Percentiles rank a stretch among this genome's conserved stretches.
These are phyloP conservation scores for Origma solitaria DNA, from an alignment of 2,113 vertebrate genomes.

Conservation along the genomic window DNA sequence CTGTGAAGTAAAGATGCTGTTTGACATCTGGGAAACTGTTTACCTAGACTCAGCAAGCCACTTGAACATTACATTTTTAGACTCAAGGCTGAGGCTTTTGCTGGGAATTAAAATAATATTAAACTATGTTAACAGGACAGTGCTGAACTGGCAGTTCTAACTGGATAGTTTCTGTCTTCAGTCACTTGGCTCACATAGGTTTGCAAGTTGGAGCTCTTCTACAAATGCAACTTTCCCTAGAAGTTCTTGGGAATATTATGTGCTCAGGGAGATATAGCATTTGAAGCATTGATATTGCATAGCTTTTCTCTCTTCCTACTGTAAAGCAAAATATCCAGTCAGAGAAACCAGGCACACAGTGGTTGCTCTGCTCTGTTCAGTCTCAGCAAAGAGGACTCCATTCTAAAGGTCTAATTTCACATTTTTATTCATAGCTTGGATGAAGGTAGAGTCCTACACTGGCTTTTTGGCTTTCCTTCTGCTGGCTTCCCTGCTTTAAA, in stretches of 20 bases:
- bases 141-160: neutral
- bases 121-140: neutral
- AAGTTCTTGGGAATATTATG: neutral
- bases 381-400: neutral
- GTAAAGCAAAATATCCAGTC: neutral
- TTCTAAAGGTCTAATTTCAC: neutral
- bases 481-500: neutral
- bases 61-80: neutral
- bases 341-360: neutral
- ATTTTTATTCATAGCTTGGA: neutral
- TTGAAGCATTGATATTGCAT: neutral
- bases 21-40: neutral
- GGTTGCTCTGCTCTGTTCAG: neutral
- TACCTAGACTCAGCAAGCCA: neutral
- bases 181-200: neutral
- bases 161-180: neutral
- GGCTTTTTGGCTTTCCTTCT: neutral
- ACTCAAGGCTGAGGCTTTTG: neutral
- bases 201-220: neutral
- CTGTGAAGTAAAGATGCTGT: neutral
- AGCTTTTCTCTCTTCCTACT: neutral
- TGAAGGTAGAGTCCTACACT: neutral
- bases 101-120: neutral
- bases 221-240: neutral
- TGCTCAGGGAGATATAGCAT: neutral